These are phyloP conservation scores for Drosophila cognata DNA, from an alignment of 2,888 invertebrate species.

Conservation along the genomic window DNA sequence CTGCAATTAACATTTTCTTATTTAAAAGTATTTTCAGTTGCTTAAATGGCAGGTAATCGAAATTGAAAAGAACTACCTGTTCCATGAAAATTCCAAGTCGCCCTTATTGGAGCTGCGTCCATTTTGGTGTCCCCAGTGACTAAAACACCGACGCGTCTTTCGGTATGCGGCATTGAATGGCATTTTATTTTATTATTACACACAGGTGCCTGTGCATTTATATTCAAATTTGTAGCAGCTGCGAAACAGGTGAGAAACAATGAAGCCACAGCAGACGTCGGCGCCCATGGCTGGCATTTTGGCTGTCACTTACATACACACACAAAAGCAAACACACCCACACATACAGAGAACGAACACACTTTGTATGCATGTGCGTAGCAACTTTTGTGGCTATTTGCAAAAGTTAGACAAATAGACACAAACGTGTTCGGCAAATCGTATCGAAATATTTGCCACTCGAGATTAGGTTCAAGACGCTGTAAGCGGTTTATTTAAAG, in stretches of 20 bases:
- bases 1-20: not conserved
- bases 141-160: constrained; percentile 56
- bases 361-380: constrained; percentile 19
- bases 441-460: constrained; percentile 67
- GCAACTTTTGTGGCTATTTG: constrained; percentile 41
- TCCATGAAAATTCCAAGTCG: constrained; percentile 37
- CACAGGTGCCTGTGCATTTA: constrained; percentile 74
- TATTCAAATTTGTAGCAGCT: constrained; percentile 80
- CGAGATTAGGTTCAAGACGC: constrained; percentile 48
- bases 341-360: not conserved
- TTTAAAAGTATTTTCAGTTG: constrained; percentile 6
- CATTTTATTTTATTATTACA: constrained; percentile 77
- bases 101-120: constrained; percentile 1
- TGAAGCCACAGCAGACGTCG: constrained; percentile 62
- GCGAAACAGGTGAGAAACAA: constrained; percentile 74
- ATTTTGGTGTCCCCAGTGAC: constrained; percentile 35
- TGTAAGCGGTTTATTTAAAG: constrained; percentile 57
- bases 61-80: constrained; percentile 55
- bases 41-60: constrained; percentile 31
- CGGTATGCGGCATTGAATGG: constrained; percentile 62
- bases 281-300: constrained; percentile 44
- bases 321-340: not conserved
- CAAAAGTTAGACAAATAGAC: constrained; percentile 67
- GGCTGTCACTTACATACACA: constrained; percentile 19
- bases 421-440: constrained; percentile 54